Base-by-base conservation (phyloP, 1,140 invertebrate species). In the Bombus pascuorum region DNA sequence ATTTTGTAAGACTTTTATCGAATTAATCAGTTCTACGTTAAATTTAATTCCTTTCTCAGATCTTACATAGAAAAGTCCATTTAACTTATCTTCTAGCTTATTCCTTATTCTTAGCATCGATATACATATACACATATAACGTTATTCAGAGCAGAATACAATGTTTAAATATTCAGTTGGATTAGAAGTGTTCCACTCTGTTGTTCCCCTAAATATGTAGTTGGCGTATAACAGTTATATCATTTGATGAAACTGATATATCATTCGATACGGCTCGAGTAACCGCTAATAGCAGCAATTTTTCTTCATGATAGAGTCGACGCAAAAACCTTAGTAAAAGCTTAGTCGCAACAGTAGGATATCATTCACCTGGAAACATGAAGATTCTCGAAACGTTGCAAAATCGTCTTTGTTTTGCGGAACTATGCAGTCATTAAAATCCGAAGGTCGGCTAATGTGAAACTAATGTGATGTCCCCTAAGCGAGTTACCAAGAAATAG, bases 1-100 rank as follows among this genome's bases (percentile, higher is more conserved):
- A 91, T 91, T 85, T 78, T 28, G 37, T 25, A 32, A 34, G 39
- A 47, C 6, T n/a, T 28, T 42, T 32, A 15, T 37, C 28, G 25
- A 62, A 66, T 2, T n/a, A n/a, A n/a, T 15, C n/a, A 6, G 8
- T 9, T 68, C 34, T 10, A 6, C 34, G 66, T 9, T 9, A 34
- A 68, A 68, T 68, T 37, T 3, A 34, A 34, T 6, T 34, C 32
- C 6, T 68, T 22, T 34, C 13, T 6, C 15, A 15, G n/a, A 34
- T 18, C 6, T 66, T 66, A 32, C 4, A 6, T 32, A 66, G 22
- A 37, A 37, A 66, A 62, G 4, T n/a, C 32, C 9, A 70, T 25
- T 70, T 37, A 34, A 10, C 1, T 70, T 37, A 37, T 70, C 0
- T 12, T 37, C 65, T 0, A 32, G 2, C 2, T 15, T 66, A 62